Evolutionary conservation across 2,888 invertebrate genomes (phyloP), one percentile per base, ranked within the genome.

Genomic region (Drosophila dives): DNA sequence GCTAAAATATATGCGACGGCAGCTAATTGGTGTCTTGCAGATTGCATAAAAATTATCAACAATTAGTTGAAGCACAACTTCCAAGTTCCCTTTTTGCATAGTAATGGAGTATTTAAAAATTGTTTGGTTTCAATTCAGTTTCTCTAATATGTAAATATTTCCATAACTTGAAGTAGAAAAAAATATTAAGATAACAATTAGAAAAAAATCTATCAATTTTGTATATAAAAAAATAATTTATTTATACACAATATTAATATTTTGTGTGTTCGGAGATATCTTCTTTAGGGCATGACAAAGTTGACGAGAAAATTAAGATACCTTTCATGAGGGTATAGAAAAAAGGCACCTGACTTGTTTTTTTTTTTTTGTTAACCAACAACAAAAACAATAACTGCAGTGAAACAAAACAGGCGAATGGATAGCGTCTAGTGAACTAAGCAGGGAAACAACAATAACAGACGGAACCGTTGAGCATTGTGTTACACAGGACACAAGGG

Each of bases 361-460:
- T 36, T 63, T 50, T 49, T 5, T 17, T 23, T 6, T 33, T 12
- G 26, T 20, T 12, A 66, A 42, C 40, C 68, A 64, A 64, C 61
- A 45, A 45, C 45, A 38, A 23, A 8, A 45, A 15, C 12, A 66
- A 66, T 42, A 70, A 70, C 36, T 53, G 61, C 42, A 60, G 71
- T 51, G 45, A 45, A 53, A 61, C 71, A 71, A 53, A 60, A 71
- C 42, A 42, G 53, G 36, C 49, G 36, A 69, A 36, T 32, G 51
- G 15, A 34, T 36, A 32, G 20, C 15, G 51, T 17, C 45, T 38
- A 69, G 69, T 59, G 50, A 61, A 60, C 61, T 71, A 53, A 61
- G 60, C 61, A 62, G 32, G 40, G 63, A 29, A 62, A 72, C 63
- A 62, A 69, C 72, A 69, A 69, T 54, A 71, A 61, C 63, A 63